A percentile compares a stretch with the other conserved stretches of the same genome.
Conservation (phyloP, 2,888 invertebrate genomes). For the Oscheius sp. region DNA sequence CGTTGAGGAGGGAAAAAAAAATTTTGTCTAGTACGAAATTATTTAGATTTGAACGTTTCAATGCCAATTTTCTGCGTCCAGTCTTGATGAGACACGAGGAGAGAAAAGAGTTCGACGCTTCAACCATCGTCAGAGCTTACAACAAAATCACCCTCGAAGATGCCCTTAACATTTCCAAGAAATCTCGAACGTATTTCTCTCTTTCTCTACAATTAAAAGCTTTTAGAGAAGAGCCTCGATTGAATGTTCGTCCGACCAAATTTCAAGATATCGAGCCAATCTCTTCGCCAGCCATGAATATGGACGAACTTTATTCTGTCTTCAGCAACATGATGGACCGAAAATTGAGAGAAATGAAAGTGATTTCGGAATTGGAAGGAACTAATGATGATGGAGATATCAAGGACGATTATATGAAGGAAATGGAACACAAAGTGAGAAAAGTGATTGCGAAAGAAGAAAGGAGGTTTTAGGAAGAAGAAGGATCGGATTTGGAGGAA, state of each 20-base stretch:
- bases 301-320: conserved; percentile 57
- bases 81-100: conserved; percentile 59
- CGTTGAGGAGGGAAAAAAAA: too few relatives aligned
- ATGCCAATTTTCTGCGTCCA: conserved; percentile 64
- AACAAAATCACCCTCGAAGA: conserved; percentile 62
- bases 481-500: not conserved
- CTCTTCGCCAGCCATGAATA: conserved; percentile 43
- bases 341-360: conserved; percentile 16
- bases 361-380: conserved; percentile 15
- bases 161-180: conserved; percentile 40
- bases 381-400: conserved; percentile 40
- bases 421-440: conserved; percentile 6
- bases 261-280: not conserved
- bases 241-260: too few relatives aligned
- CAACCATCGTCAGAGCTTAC: conserved; percentile 62
- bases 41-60: conserved; percentile 62
- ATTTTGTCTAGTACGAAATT: too few relatives aligned
- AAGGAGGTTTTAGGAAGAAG: not conserved
- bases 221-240: not conserved
- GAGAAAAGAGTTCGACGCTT: conserved; percentile 60
- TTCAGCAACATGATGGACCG: conserved; percentile 53
- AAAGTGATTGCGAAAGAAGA: not conserved
- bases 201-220: not conserved
- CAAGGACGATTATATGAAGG: conserved; percentile 52
- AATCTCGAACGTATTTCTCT: conserved; percentile 13